These are phyloP conservation scores for Chelidonichthys spinosus DNA, from an alignment of 2,797 vertebrate species.

Conservation along the genomic window DNA sequence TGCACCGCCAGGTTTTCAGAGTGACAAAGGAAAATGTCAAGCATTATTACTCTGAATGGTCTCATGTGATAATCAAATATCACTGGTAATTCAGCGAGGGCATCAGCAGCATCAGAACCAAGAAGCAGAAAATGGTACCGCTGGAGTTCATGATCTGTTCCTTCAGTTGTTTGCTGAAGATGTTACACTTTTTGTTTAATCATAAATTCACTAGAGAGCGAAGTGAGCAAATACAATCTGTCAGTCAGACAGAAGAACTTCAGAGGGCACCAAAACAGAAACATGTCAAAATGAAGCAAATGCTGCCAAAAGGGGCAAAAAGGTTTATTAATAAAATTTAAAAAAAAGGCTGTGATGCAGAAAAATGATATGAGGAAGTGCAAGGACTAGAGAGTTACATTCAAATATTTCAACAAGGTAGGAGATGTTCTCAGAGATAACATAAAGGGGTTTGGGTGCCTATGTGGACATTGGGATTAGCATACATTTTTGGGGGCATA, in stretches of 20 bases:
- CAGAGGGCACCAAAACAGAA: neutral
- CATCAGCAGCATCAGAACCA: constrained; percentile 12
- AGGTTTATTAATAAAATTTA: neutral
- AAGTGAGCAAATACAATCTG: neutral
- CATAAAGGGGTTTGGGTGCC: too few species aligned
- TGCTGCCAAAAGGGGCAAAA: constrained; percentile 6
- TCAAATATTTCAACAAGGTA: constrained; percentile 2
- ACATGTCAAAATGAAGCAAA: constrained; percentile 9
- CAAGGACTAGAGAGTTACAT: neutral
- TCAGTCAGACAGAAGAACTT: neutral
- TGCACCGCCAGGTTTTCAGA: neutral
- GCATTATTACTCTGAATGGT: constrained; percentile 27
- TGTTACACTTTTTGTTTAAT: constrained; percentile 3
- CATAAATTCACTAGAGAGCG: neutral
- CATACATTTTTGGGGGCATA: neutral
- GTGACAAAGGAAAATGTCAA: constrained; percentile 43
- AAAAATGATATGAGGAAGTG: neutral
- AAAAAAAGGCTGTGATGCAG: neutral
- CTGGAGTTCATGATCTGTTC: constrained; percentile 26
- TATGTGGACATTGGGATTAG: neutral
- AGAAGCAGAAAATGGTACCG: constrained; percentile 10
- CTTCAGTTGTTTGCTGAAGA: constrained; percentile 4
- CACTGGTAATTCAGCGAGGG: constrained; percentile 14
- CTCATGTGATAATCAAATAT: constrained; percentile 40
- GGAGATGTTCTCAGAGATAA: too few species aligned